These are phyloP conservation scores for Gymnocephalus cernua DNA, from an alignment of 2,113 vertebrate species.

Conservation along the genomic window DNA sequence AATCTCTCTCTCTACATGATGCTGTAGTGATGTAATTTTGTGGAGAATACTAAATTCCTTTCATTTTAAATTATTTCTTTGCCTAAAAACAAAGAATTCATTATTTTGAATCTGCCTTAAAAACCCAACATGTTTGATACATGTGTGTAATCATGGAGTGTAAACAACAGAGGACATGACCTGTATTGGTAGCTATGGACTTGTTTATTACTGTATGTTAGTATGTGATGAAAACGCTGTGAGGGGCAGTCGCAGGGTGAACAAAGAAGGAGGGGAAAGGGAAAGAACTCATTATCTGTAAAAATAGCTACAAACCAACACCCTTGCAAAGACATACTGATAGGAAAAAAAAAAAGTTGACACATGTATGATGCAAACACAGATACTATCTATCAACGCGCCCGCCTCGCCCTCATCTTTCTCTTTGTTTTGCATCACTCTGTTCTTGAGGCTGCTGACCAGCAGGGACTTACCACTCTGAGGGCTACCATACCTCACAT, in stretches of 20 bases:
- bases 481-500: background rate
- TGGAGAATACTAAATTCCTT: background rate
- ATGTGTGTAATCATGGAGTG: background rate
- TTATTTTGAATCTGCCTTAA: background rate
- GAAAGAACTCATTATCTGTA: background rate
- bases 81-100: background rate
- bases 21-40: too few species aligned
- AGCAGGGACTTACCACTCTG: conserved; percentile 17
- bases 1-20: too few species aligned
- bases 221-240: background rate
- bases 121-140: background rate
- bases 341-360: fast-evolving
- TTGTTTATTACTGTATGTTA: background rate
- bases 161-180: background rate
- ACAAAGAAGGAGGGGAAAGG: too few species aligned
- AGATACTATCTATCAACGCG: background rate
- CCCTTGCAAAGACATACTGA: background rate
- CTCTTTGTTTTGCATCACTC: background rate
- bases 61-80: too few species aligned
- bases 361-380: conserved; percentile 6
- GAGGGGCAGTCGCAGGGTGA: background rate
- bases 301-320: background rate
- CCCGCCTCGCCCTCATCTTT: background rate
- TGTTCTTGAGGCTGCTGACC: conserved; percentile 2
- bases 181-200: too few species aligned